These are phyloP conservation scores for Octomys mimax DNA, from an alignment of 2,797 vertebrate species.

Conservation along the genomic window DNA sequence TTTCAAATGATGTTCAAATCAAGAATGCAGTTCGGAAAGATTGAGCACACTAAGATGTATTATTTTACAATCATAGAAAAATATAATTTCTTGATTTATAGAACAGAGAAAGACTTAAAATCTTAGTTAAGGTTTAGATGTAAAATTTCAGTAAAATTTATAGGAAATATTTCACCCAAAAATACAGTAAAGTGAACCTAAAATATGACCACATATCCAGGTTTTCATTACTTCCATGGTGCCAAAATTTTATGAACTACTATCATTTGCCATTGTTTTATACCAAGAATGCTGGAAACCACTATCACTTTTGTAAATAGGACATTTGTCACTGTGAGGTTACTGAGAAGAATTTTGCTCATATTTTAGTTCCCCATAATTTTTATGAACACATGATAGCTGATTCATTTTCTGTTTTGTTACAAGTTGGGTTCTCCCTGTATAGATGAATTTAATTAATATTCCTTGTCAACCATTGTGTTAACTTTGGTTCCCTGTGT, in stretches of 20 bases:
- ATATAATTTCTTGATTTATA: neutral
- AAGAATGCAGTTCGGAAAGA: neutral
- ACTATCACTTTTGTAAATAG: neutral
- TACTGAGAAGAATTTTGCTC: neutral
- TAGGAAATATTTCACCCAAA: neutral
- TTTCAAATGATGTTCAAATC: neutral
- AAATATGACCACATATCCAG: neutral
- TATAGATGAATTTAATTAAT: neutral
- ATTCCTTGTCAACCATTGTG: neutral
- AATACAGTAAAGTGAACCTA: neutral
- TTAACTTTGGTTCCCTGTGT: neutral
- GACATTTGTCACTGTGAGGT: neutral
- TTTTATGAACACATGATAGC: neutral
- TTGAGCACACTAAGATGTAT: neutral
- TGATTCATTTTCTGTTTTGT: neutral
- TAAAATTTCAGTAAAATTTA: neutral
- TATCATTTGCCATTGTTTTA: neutral
- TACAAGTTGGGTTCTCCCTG: neutral
- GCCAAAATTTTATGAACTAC: neutral
- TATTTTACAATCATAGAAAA: neutral
- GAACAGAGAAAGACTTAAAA: neutral
- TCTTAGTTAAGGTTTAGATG: neutral
- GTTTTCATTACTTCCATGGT: neutral
- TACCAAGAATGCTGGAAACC: neutral
- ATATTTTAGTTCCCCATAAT: neutral